These are phyloP conservation scores for Neuroscelio doddi DNA, from an alignment of 2,888 invertebrate genomes.

Conservation along the genomic window DNA sequence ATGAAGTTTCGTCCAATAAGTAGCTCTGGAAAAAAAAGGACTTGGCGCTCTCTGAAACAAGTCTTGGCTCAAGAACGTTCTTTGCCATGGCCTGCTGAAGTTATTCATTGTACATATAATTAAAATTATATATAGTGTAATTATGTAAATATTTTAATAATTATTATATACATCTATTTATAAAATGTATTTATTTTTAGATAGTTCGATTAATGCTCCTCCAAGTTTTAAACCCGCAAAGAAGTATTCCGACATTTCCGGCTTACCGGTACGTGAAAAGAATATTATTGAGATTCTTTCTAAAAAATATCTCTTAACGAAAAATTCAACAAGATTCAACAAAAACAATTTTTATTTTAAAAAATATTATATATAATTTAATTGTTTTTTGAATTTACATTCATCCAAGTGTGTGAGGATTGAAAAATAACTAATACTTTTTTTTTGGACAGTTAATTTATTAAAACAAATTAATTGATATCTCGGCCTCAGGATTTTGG, in stretches of 20 bases:
- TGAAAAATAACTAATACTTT: no score
- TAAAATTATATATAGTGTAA: neutral
- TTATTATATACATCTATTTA: conserved; percentile 8
- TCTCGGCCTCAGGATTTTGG: no score
- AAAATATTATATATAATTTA: neutral
- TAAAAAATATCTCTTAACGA: no score
- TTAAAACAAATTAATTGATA: no score
- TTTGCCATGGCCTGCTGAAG: conserved; percentile 84
- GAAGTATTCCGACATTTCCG: conserved; percentile 95
- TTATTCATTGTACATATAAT: conserved; percentile 80
- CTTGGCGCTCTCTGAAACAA: conserved; percentile 92
- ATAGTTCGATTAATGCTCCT: conserved; percentile 91
- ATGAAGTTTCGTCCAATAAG: conserved; percentile 65
- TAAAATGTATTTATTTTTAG: conserved; percentile 71
- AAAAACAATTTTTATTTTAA: no score
- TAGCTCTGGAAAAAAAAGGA: conserved; percentile 79
- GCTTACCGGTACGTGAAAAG: conserved; percentile 78
- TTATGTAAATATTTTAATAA: conserved; percentile 7
- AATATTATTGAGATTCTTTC: no score
- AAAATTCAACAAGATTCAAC: no score
- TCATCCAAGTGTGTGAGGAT: no score
- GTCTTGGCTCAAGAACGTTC: conserved; percentile 86
- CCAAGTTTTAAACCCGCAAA: conserved; percentile 93
- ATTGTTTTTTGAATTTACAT: no score
- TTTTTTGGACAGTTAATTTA: no score